Percentiles rank a stretch among this genome's conserved stretches.
These are phyloP conservation scores for Medauroidea extradentata DNA, from an alignment of 1,140 invertebrate species.

Conservation along the genomic window DNA sequence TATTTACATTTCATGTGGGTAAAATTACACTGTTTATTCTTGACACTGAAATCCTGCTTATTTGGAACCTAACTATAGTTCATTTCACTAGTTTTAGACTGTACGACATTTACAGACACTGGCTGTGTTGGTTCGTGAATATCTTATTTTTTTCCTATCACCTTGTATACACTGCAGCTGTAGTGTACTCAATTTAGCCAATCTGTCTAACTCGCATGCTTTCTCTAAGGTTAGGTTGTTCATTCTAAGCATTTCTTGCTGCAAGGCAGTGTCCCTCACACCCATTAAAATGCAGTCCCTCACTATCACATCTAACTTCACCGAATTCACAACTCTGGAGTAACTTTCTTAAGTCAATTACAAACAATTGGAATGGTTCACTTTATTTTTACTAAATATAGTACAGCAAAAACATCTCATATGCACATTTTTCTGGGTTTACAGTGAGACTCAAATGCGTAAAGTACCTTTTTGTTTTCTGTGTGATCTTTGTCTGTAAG, in stretches of 20 bases:
- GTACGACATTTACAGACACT: not conserved
- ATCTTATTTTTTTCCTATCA: not conserved
- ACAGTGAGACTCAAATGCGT: constrained; percentile 25
- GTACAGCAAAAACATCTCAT: constrained; percentile 29
- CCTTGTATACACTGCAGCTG: constrained; percentile 3
- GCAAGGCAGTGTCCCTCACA: constrained; percentile 20
- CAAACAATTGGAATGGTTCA: constrained; percentile 29
- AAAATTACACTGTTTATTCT: constrained; percentile 15
- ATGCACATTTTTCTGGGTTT: constrained; percentile 27
- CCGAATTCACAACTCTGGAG: constrained; percentile 28
- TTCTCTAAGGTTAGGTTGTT: constrained; percentile 28
- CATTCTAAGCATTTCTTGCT: constrained; percentile 32
- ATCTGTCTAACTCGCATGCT: constrained; percentile 24
- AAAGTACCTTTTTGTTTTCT: not conserved
- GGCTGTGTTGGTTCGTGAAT: not conserved
- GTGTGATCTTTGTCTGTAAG: constrained; percentile 8
- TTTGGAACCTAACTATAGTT: not conserved
- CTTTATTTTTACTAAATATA: constrained; percentile 24
- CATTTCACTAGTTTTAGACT: not conserved
- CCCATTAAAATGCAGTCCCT: constrained; percentile 30
- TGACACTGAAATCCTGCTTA: constrained; percentile 7
- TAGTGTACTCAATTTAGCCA: constrained; percentile 23
- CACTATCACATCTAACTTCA: constrained; percentile 29
- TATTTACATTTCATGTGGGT: constrained; percentile 14
- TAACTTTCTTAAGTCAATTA: constrained; percentile 26